Evolutionary conservation across 2,797 vertebrate species (phyloP).

Genomic region (Tympanoctomys barrerae): DNA sequence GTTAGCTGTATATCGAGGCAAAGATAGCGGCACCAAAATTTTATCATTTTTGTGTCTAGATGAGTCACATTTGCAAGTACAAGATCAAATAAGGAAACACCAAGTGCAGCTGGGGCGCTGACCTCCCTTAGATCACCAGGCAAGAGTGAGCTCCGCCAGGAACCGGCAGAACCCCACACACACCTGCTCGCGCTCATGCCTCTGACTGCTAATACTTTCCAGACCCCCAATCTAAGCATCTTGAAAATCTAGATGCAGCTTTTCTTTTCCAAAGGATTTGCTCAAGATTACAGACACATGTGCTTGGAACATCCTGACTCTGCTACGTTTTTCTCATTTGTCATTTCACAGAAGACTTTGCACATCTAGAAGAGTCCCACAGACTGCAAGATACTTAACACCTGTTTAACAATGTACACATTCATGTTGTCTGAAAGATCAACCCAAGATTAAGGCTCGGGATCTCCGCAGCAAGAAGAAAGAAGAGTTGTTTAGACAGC

Average conservation of each 20-base stretch:
- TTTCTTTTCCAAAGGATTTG: slow-evolving; percentile 72
- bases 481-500: too few species aligned
- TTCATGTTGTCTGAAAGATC: slow-evolving; percentile 66
- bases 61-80: slow-evolving; percentile 11
- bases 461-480: too few species aligned
- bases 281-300: slow-evolving; percentile 78
- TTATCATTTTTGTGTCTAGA: not conserved
- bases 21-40: not conserved
- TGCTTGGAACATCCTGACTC: slow-evolving; percentile 48
- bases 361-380: slow-evolving; percentile 64
- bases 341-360: slow-evolving; percentile 67
- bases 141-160: not conserved
- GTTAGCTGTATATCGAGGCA: not conserved
- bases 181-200: slow-evolving; percentile 32
- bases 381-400: slow-evolving; percentile 67
- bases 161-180: not conserved
- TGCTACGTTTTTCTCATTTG: slow-evolving; percentile 78
- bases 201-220: slow-evolving; percentile 73
- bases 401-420: slow-evolving; percentile 65
- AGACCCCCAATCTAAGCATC: slow-evolving; percentile 59
- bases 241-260: slow-evolving; percentile 76
- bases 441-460: not conserved
- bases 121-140: not conserved
- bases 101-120: not conserved
- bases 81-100: slow-evolving; percentile 22